These are phyloP conservation scores for Neocloeon triangulifer DNA, from an alignment of 1,140 invertebrate species.

Conservation along the genomic window DNA sequence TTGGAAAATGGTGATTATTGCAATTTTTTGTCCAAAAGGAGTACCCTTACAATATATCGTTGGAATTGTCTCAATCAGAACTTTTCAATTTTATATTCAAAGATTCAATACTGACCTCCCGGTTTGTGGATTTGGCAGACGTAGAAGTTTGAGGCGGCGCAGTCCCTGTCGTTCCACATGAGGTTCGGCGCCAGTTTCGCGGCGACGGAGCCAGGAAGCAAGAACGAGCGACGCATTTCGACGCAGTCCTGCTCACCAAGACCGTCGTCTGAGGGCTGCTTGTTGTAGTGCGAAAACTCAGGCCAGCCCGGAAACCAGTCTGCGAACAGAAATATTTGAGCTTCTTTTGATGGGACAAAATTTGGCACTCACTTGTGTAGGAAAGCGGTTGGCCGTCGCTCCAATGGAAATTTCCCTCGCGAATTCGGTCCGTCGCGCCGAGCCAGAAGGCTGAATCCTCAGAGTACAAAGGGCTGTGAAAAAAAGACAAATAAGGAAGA, in stretches of 20 bases:
- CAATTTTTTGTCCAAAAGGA: too few species aligned
- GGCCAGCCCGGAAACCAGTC: conserved; percentile 62
- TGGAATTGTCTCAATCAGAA: too few species aligned
- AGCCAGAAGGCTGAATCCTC: conserved; percentile 50
- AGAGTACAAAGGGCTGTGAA: conserved; percentile 30
- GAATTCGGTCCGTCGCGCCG: conserved; percentile 41
- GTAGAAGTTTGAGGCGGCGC: conserved; percentile 39
- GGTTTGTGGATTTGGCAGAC: conserved; percentile 32
- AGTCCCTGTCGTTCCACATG: conserved; percentile 58
- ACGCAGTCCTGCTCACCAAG: conserved; percentile 55
- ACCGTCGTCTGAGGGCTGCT: conserved; percentile 60
- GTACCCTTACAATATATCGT: too few species aligned
- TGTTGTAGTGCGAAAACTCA: conserved; percentile 30
- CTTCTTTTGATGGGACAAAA: too few species aligned
- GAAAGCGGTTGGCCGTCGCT: conserved; percentile 42
- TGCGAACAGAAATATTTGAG: conserved; percentile 20
- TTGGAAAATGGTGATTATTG: too few species aligned
- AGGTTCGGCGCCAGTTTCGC: conserved; percentile 20
- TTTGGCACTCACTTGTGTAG: conserved; percentile 36
- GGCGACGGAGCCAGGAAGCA: conserved; percentile 11
- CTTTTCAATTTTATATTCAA: too few species aligned
- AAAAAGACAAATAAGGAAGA: too few species aligned
- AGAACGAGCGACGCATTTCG: conserved; percentile 39
- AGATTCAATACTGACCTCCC: conserved; percentile 7
- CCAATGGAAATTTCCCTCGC: conserved; percentile 56